Conservation (phyloP, 2,113 vertebrate species). For the Nanorana parkeri region DNA sequence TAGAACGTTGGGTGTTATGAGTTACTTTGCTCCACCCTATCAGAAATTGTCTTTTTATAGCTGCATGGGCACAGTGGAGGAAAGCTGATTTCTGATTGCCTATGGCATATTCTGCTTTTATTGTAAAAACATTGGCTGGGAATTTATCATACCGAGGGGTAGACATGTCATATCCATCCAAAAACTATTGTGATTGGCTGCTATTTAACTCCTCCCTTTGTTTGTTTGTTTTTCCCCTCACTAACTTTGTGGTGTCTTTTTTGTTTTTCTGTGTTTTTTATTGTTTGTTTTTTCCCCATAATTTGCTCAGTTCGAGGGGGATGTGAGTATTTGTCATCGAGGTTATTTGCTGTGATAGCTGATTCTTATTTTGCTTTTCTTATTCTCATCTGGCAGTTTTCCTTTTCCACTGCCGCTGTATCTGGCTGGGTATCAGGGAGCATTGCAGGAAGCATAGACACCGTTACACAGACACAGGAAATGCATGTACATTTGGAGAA, state of each 20-base stretch:
- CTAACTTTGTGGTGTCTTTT: conserved; percentile 61
- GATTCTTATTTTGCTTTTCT: conserved; percentile 43
- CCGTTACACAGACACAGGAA: not conserved
- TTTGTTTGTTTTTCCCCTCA: conserved; percentile 33
- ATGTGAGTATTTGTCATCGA: conserved; percentile 88
- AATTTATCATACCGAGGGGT: too few relatives aligned
- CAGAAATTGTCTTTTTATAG: too few relatives aligned
- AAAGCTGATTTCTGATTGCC: too few relatives aligned
- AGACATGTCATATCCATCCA: not conserved
- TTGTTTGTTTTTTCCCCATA: conserved; percentile 73
- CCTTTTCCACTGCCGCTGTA: not conserved
- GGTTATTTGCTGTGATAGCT: conserved; percentile 68
- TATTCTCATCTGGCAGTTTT: conserved; percentile 1
- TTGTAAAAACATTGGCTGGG: too few relatives aligned
- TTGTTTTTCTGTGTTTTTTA: conserved; percentile 56
- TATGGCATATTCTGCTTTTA: too few relatives aligned
- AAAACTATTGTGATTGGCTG: conserved; percentile 18
- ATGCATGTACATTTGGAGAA: not conserved
- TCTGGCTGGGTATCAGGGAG: conserved; percentile 3
- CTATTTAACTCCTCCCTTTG: conserved; percentile 25
- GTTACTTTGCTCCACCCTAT: too few relatives aligned
- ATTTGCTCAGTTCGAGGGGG: conserved; percentile 92
- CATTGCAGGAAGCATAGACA: too few relatives aligned
- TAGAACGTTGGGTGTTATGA: too few relatives aligned
- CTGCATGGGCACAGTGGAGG: too few relatives aligned